Evolutionary conservation across 2,888 invertebrate species (phyloP), one percentile per base, ranked within the genome.

Genomic region (Thereva nobilitata): DNA sequence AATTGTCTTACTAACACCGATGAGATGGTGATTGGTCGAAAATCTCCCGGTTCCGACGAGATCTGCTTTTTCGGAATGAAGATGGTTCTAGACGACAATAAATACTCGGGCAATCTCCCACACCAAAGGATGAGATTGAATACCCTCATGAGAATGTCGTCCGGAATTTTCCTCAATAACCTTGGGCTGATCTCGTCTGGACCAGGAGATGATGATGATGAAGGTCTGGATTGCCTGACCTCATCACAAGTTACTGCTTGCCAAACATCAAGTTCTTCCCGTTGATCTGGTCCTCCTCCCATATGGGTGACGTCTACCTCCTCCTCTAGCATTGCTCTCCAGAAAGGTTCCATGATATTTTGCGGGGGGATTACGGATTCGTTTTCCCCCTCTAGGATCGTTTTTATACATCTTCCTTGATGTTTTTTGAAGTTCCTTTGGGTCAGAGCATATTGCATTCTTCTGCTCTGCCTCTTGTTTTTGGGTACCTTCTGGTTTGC

Each of bases 21-120:
- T 1, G 45, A 23, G 1, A 57, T 45, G 45, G 57, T 57, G 9
- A 45, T 57, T 35, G 57, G 57, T 7, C 57, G 4, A 8, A 9
- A 57, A 12, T 7, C 42, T 9, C 35, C 42, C 4, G 42, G 35
- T 4, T 57, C 42, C 9, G 6, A 23, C 5, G 5, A 34, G 45
- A 2, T 5, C 47, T 3, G 23, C 10, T 4, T 9, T 40, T 57
- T 45, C 5, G 57, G 57, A 1, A 57, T 34, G 7, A 57, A 45
- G 37, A 57, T 57, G 1, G 35, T 45, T 42, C 23, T 57, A 1
- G 35, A 7, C 8, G 8, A 6, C n/a, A 37, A n/a, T 7, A 53
- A 23, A 9, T 9, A 10, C 2, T 9, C 4, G 5, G 53, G 53
- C 6, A 53, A 4, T n/a, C n/a, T 37, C 8, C 53, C 53, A 10